Percentiles rank a stretch among this genome's conserved stretches.
Evolutionary conservation across 2,797 vertebrate genomes (phyloP).

Genomic region (Sebastes ruberrimus): DNA sequence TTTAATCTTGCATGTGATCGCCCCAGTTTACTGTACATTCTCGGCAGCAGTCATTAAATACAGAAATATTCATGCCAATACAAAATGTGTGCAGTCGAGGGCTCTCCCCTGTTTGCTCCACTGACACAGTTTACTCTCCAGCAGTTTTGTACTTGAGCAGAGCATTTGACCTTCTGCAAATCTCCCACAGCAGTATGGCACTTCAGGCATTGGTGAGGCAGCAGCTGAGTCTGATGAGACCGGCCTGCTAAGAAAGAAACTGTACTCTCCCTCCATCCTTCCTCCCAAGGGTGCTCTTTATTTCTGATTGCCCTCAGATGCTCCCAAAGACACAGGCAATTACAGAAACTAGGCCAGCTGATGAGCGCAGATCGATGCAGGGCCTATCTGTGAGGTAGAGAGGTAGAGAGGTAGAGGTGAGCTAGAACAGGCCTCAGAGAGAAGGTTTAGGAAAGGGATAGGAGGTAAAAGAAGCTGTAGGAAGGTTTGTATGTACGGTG

Average conservation of each 20-base stretch:
- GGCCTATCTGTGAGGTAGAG: conserved; percentile 19
- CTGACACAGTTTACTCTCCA: conserved; percentile 42
- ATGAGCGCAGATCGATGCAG: conserved; percentile 50
- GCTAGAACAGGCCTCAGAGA: conserved; percentile 9
- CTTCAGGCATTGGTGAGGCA: conserved; percentile 39
- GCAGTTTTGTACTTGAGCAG: conserved; percentile 28
- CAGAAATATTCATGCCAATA: background rate
- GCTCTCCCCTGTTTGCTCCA: conserved; percentile 18
- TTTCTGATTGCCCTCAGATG: conserved; percentile 36
- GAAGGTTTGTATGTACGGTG: background rate
- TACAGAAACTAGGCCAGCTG: conserved; percentile 48
- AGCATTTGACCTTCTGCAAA: conserved; percentile 21
- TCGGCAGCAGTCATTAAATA: conserved; percentile 8
- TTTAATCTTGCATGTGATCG: background rate
- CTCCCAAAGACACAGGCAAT: conserved; percentile 36
- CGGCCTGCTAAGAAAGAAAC: conserved; percentile 9
- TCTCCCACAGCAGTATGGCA: conserved; percentile 44
- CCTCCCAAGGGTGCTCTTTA: conserved; percentile 48
- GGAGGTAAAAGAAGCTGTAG: background rate
- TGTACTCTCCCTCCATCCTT: background rate
- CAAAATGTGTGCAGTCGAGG: background rate
- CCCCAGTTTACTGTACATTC: background rate
- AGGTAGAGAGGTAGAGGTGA: conserved; percentile 11
- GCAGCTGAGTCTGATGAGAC: conserved; percentile 25
- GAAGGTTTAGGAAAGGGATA: background rate